These are phyloP conservation scores for Prunella strophiata DNA, from an alignment of 2,797 vertebrate species.

Conservation along the genomic window DNA sequence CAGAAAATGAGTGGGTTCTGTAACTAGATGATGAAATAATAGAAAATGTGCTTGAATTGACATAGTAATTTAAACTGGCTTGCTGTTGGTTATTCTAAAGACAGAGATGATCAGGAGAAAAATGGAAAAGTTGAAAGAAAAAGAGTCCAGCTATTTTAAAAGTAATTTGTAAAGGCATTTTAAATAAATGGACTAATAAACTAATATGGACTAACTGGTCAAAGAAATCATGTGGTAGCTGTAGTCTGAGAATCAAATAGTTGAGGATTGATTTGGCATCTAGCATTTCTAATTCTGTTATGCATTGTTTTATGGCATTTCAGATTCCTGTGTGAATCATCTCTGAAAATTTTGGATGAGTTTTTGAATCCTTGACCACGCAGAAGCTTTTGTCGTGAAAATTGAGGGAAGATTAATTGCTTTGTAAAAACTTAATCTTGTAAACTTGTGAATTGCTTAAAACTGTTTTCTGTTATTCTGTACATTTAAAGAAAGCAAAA, in stretches of 20 bases:
- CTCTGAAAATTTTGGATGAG: constrained; percentile 83
- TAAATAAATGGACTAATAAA: background rate
- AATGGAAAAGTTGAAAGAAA: background rate
- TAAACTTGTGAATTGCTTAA: background rate
- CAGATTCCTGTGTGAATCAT: constrained; percentile 87
- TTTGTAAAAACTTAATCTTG: background rate
- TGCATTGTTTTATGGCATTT: constrained; percentile 44
- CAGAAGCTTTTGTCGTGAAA: background rate
- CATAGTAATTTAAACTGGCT: background rate
- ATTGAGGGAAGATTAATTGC: background rate
- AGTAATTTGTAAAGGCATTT: background rate
- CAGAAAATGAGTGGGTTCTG: background rate
- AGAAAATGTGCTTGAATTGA: background rate
- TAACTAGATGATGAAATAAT: background rate
- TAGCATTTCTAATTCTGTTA: background rate
- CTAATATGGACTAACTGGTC: background rate
- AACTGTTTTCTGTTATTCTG: background rate
- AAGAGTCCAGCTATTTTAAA: background rate
- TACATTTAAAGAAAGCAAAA: background rate
- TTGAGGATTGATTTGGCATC: background rate
- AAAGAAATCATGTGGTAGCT: background rate
- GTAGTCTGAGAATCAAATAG: background rate
- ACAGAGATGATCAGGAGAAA: background rate
- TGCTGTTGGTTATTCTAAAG: background rate
- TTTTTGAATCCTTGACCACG: constrained; percentile 77